Evolutionary conservation across 2,888 invertebrate species (phyloP), one percentile per base, ranked within the genome.

Genomic region (Clostera curtula): DNA sequence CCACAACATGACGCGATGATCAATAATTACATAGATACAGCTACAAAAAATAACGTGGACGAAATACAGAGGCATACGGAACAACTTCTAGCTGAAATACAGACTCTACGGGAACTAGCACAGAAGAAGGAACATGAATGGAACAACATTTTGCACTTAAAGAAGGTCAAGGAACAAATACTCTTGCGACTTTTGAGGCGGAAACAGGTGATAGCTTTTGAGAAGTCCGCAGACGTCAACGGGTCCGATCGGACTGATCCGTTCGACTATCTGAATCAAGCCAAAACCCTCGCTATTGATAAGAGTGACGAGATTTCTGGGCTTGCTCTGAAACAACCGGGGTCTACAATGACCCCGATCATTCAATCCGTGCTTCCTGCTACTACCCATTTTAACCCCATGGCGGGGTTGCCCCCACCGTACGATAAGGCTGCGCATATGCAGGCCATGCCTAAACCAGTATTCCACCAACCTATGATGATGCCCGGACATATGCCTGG

Each of bases 131-230:
- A 95, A 73, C 87, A 89, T 48, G 95, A 95, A 66, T 93, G 93
- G 92, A 93, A 95, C 62, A 90, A 92, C 34, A 89, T 95, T 27
- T 66, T 95, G 7, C 90, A 93, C 53, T 76, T 93, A 43, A 92
- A 92, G 60, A 93, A 93, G 63, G 86, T 94, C 3, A 95, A 95
- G 73, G 93, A 95, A 56, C 94, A 95, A 57, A 87, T 93, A 11
- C 75, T 92, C 25, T 73, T 91, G 4, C 82, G 94, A 41, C 71
- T 95, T 16, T 83, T 91, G 31, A 85, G 93, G 34, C 87, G 88
- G 46, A 88, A 89, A 49, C 90, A 91, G 49, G 85, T 91, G 2
- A 52, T 90, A 6, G 71, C 80, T 0, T 83, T 74, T 25, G 83
- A 83, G 32, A 83, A 80, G 29, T 61, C 76, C 0, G 56, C 66